Conservation (phyloP, 2,113 vertebrate genomes). For the Tautogolabrus adspersus region DNA sequence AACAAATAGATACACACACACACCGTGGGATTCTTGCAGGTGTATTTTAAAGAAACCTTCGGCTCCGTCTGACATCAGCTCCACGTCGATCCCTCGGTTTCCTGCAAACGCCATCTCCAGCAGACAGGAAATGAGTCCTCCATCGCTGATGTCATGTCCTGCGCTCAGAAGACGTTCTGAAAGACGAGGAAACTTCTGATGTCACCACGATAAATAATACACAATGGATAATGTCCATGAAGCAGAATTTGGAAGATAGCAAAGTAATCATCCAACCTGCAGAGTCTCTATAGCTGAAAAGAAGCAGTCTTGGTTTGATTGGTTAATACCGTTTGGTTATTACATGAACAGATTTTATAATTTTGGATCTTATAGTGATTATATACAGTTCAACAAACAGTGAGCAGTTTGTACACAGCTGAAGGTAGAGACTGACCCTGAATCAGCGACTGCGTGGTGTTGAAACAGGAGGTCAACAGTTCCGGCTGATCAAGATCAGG, state of each 20-base stretch:
- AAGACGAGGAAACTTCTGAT: background rate
- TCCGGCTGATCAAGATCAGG: constrained; percentile 88
- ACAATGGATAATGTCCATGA: background rate
- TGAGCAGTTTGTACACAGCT: background rate
- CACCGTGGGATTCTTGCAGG: background rate
- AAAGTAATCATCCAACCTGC: too few relatives aligned
- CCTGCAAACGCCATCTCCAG: constrained; percentile 95
- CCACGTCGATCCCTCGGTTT: constrained; percentile 88
- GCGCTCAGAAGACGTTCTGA: constrained; percentile 87
- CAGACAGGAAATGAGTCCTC: constrained; percentile 89
- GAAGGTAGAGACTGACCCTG: constrained; percentile 74
- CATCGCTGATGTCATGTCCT: constrained; percentile 94
- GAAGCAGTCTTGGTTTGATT: too few relatives aligned
- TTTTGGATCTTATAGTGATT: too few relatives aligned
- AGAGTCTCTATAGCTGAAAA: too few relatives aligned
- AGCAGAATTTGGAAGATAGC: too few relatives aligned
- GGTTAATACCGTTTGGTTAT: too few relatives aligned
- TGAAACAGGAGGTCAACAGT: constrained; percentile 85
- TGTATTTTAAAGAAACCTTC: constrained; percentile 73
- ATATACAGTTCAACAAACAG: background rate
- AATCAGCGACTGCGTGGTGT: constrained; percentile 87
- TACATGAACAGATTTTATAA: too few relatives aligned
- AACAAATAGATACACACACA: background rate
- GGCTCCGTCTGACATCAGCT: constrained; percentile 78
- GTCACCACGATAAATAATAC: background rate